phyloP scores from a whole-genome alignment of 1,140 invertebrate species.

The Heliothis subflexa region DNA sequence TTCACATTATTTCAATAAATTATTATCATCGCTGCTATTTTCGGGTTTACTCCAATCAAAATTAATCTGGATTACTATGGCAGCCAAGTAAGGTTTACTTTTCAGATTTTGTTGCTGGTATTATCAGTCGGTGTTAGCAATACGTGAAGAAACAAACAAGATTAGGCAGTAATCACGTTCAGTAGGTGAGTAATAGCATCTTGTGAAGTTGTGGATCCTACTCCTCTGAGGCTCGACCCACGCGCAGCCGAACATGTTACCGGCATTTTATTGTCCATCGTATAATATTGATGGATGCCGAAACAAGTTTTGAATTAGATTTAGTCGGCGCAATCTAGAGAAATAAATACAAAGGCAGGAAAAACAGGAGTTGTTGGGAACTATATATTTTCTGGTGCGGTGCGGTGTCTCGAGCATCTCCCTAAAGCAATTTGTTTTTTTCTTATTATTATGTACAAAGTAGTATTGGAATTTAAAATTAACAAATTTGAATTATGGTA shows the following conservation, averaged over 20 bases:
- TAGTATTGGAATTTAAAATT: constrained; percentile 28
- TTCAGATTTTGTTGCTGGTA: background rate
- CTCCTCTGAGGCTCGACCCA: constrained; percentile 43
- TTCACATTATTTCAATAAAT: constrained; percentile 18
- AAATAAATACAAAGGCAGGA: constrained; percentile 23
- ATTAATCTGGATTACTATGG: background rate
- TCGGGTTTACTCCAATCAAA: background rate
- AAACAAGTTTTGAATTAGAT: constrained; percentile 47
- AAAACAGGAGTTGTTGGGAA: constrained; percentile 10
- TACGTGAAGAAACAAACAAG: constrained; percentile 37
- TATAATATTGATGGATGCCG: constrained; percentile 47
- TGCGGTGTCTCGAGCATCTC: constrained; percentile 22
- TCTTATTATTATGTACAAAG: constrained; percentile 21
- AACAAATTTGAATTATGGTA: constrained; percentile 13
- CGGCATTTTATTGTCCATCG: constrained; percentile 47
- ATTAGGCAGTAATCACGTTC: constrained; percentile 51
- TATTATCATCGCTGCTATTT: background rate
- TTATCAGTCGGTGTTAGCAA: background rate
- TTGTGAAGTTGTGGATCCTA: constrained; percentile 34
- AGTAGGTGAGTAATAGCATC: constrained; percentile 50
- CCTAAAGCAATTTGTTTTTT: constrained; percentile 25
- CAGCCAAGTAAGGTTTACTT: background rate
- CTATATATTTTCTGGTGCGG: background rate
- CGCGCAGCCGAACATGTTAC: constrained; percentile 25
- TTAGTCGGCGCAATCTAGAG: constrained; percentile 16